These are phyloP conservation scores for Drosophila percnosoma DNA, from an alignment of 2,888 invertebrate genomes.

Conservation along the genomic window DNA sequence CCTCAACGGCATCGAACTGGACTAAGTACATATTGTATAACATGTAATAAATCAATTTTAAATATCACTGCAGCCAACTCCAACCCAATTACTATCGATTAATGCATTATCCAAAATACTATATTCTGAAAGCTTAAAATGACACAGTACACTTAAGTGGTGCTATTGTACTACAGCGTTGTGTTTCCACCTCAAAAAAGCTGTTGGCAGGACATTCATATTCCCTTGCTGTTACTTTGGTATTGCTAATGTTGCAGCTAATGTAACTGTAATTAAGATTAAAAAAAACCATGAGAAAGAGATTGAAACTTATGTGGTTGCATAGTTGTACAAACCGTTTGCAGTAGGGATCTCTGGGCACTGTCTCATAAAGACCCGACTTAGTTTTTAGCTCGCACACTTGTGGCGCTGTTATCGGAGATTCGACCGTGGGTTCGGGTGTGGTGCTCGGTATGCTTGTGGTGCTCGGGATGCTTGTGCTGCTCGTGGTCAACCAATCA, in stretches of 20 bases:
- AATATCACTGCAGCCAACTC: neutral
- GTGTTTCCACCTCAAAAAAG: conserved; percentile 61
- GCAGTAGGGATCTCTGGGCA: conserved; percentile 75
- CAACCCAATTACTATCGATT: neutral
- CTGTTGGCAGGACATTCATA: conserved; percentile 58
- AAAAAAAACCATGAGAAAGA: conserved; percentile 4
- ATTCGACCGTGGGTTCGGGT: neutral
- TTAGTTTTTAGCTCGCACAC: conserved; percentile 57
- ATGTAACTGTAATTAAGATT: conserved; percentile 71
- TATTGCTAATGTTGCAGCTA: conserved; percentile 59
- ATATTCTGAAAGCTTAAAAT: conserved; percentile 3
- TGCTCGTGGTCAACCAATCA: conserved; percentile 38
- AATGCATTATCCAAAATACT: neutral
- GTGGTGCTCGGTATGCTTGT: neutral
- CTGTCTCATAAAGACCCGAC: conserved; percentile 72
- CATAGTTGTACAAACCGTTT: conserved; percentile 60
- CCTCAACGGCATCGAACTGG: conserved; percentile 48
- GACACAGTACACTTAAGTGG: conserved; percentile 64
- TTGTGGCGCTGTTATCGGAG: conserved; percentile 54
- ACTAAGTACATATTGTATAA: conserved; percentile 3
- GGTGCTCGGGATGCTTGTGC: neutral
- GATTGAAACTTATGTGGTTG: neutral
- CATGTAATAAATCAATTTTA: neutral
- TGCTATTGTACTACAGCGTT: conserved; percentile 63
- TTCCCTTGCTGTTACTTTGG: conserved; percentile 59